Evolutionary conservation across 2,888 invertebrate genomes (phyloP).

Genomic region (Microctonus hyperodae): DNA sequence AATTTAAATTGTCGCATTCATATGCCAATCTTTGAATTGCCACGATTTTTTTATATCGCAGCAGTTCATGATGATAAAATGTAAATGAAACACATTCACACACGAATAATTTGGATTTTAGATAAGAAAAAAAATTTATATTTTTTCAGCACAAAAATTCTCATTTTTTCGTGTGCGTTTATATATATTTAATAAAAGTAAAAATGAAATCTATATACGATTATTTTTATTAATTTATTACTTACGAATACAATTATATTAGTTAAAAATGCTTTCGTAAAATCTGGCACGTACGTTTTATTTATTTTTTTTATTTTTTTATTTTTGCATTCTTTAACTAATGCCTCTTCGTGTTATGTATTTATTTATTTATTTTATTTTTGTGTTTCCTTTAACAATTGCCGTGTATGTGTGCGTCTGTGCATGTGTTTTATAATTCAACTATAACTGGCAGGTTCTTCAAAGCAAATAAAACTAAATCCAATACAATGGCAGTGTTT

Average conservation of each 20-base stretch:
- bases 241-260: conserved; percentile 25
- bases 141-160: neutral
- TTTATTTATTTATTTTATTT: neutral
- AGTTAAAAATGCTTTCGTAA: conserved; percentile 32
- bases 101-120: no score
- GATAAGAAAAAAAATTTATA: no score
- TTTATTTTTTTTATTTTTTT: neutral
- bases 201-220: neutral
- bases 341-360: neutral
- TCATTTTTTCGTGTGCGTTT: neutral
- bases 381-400: conserved; percentile 27
- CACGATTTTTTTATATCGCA: neutral
- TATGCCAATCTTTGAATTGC: neutral
- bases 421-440: neutral
- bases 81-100: conserved; percentile 2
- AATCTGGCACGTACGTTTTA: conserved; percentile 23
- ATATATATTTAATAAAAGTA: neutral
- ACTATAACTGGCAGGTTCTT: conserved; percentile 40
- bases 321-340: neutral
- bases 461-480: conserved; percentile 51
- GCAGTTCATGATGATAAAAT: conserved; percentile 11
- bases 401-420: neutral
- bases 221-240: conserved; percentile 10
- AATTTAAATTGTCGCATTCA: neutral
- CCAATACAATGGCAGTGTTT: conserved; percentile 60